Conservation (phyloP, 2,113 vertebrate genomes). For the Heterotis niloticus region DNA sequence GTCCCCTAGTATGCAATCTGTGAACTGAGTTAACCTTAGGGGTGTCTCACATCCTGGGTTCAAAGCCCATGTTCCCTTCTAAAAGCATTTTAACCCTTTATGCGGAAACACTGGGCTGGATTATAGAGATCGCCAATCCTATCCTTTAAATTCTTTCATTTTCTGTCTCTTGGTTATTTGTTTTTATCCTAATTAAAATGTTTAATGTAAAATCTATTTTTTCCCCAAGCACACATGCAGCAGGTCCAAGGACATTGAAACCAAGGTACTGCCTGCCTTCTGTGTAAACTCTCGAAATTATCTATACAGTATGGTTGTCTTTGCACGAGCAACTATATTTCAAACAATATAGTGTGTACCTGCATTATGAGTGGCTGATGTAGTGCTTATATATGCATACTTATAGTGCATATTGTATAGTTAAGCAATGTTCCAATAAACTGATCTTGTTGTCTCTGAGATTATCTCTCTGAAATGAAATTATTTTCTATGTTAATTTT, state of each 20-base stretch:
- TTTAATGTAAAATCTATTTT: neutral
- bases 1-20: neutral
- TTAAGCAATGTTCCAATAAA: too few relatives aligned
- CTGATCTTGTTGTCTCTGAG: too few relatives aligned
- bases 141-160: neutral
- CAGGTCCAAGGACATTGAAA: neutral
- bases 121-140: conserved; percentile 15
- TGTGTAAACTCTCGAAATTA: neutral
- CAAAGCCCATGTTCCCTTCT: neutral
- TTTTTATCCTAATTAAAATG: neutral
- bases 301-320: neutral
- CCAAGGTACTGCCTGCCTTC: neutral
- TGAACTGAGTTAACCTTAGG: neutral
- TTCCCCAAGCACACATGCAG: neutral
- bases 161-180: neutral
- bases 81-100: conserved; percentile 26
- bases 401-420: too few relatives aligned
- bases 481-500: too few relatives aligned
- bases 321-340: neutral
- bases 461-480: too few relatives aligned
- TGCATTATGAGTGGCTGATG: too few relatives aligned
- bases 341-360: too few relatives aligned
- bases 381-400: too few relatives aligned
- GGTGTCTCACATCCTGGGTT: neutral
- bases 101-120: neutral